Evolutionary conservation across 2,888 invertebrate species (phyloP), one percentile per base, ranked within the genome.

Genomic region (Acronicta psi): DNA sequence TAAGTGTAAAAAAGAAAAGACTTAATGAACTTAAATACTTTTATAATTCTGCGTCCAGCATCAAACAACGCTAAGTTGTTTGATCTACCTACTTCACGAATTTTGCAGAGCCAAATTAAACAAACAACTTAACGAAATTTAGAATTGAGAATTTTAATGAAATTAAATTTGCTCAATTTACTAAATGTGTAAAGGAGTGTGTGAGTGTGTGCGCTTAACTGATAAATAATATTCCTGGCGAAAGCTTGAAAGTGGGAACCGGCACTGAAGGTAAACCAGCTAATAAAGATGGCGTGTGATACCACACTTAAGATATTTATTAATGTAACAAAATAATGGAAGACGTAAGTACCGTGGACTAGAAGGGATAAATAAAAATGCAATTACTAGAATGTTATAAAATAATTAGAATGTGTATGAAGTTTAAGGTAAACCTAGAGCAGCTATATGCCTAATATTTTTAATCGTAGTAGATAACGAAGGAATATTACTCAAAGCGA

Each of bases 101-200:
- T 68, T 71, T 65, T 10, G 40, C 59, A 71, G 56, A 69, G 70
- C 70, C 77, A 73, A 73, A 69, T 59, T 51, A 43, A 58, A 63
- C 49, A 18, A 73, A 68, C 73, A 61, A 69, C 52, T 58, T 54
- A 45, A 41, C 59, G 60, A 45, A 75, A 69, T 76, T 61, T 69
- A 58, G 56, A 73, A 76, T 74, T 76, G 72, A 75, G 61, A 62
- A 59, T 77, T 73, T 67, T 61, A 68, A 55, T 56, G 14, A 61
- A 70, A 64, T 51, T 53, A 54, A 63, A 59, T 68, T 75, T 75
- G 75, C 75, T 75, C 78, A 75, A 75, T 71, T 77, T 72, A 63
- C 49, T 64, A 54, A 61, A 54, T 44, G 34, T 49, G 29, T 60
- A 53, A 52, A 37, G 43, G 52, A 45, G 64, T 68, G 72, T 73